Conservation (phyloP, 1,140 invertebrate species). For the Argopecten irradians region DNA sequence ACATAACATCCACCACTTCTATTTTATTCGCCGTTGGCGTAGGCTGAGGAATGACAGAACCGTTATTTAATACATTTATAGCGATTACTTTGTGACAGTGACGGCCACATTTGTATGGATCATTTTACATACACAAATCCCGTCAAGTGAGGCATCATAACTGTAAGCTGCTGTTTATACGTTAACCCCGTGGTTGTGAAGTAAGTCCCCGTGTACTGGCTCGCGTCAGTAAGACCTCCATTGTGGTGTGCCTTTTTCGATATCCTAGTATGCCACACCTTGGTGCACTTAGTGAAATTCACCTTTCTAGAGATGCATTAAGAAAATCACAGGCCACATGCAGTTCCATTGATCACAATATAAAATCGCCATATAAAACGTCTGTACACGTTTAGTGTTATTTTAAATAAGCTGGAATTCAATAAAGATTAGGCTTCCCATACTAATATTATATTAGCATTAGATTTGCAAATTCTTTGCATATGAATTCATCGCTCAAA, state of each 20-base stretch:
- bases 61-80: not conserved
- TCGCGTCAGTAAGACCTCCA: not conserved
- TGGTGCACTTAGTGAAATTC: too few species aligned
- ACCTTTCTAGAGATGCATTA: not conserved
- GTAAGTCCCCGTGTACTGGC: not conserved
- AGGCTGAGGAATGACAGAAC: not conserved
- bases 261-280: too few species aligned
- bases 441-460: not conserved
- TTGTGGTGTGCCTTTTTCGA: not conserved
- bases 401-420: not conserved
- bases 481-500: too few species aligned
- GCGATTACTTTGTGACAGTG: not conserved
- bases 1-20: not conserved
- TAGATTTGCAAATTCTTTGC: too few species aligned
- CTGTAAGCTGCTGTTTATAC: not conserved
- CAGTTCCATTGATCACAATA: not conserved
- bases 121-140: not conserved
- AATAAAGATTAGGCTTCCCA: not conserved
- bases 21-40: not conserved
- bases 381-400: not conserved
- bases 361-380: not conserved
- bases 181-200: not conserved
- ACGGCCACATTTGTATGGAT: not conserved
- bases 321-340: not conserved
- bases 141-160: not conserved